A percentile compares a stretch with the other conserved stretches of the same genome.
phyloP scores from a whole-genome alignment of 2,797 vertebrate genomes.

The Paramormyrops hopkinsi region DNA sequence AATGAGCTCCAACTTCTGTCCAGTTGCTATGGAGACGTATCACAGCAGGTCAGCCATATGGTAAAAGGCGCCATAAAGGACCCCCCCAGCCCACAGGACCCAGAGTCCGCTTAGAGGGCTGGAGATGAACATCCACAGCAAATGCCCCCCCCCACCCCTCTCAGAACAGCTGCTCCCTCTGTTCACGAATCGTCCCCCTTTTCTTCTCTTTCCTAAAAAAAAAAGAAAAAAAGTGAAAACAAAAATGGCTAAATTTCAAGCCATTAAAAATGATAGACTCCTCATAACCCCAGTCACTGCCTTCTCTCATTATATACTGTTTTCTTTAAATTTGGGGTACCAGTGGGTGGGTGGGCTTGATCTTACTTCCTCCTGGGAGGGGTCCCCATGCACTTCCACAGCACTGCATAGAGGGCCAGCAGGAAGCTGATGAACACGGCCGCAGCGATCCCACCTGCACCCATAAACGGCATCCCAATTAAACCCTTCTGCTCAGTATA shows the following conservation, averaged over 20 bases:
- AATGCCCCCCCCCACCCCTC: not conserved
- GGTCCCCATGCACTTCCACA: slow-evolving; percentile 40
- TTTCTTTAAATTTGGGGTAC: not conserved
- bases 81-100: no score
- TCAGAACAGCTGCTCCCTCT: slow-evolving; percentile 1
- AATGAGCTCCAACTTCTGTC: not conserved
- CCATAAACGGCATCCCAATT: not conserved
- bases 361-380: slow-evolving; percentile 31
- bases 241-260: not conserved
- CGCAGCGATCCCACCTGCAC: slow-evolving; percentile 33
- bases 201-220: slow-evolving; percentile 16
- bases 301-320: not conserved
- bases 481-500: not conserved
- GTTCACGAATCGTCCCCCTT: not conserved
- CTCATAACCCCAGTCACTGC: not conserved
- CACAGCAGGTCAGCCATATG: not conserved
- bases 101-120: not conserved
- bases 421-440: slow-evolving; percentile 39
- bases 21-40: not conserved
- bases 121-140: not conserved
- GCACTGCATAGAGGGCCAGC: slow-evolving; percentile 35
- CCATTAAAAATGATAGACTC: not conserved
- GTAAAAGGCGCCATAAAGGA: not conserved
- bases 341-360: not conserved
- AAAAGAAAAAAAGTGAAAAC: not conserved